A percentile compares a stretch with the other conserved stretches of the same genome.
Conservation (phyloP, 2,113 vertebrate species). For the Lontra canadensis region DNA sequence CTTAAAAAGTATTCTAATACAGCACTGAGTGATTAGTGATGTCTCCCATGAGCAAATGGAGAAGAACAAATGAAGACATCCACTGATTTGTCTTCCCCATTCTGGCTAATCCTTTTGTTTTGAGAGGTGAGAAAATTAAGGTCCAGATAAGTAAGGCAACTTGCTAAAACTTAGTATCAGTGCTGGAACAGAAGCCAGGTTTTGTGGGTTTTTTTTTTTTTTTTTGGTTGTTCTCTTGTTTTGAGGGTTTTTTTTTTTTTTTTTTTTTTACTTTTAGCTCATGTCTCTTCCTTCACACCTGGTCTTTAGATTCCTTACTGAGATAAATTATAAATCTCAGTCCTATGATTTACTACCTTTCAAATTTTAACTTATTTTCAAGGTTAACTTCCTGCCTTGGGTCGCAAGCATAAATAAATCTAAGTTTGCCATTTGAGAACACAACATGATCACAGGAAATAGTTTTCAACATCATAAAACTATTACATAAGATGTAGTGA, state of each 20-base stretch:
- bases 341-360: conserved; percentile 38
- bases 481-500: conserved; percentile 36
- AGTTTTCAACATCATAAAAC: conserved; percentile 52
- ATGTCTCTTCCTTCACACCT: not conserved
- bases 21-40: not conserved
- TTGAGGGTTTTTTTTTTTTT: not conserved
- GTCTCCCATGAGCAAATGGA: not conserved
- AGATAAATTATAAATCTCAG: conserved; percentile 44
- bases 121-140: conserved; percentile 36
- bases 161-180: not conserved
- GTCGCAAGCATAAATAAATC: conserved; percentile 55
- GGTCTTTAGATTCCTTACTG: not conserved
- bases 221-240: not conserved
- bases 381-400: conserved; percentile 63
- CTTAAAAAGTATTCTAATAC: not conserved
- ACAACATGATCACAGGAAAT: conserved; percentile 55
- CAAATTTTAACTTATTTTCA: conserved; percentile 65
- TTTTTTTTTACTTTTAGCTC: not conserved
- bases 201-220: not conserved
- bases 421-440: conserved; percentile 30
- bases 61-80: not conserved
- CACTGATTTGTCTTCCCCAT: not conserved
- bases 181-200: not conserved
- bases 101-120: not conserved
- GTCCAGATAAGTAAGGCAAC: not conserved